These are phyloP conservation scores for Cremastinae sp. DNA, from an alignment of 2,888 invertebrate species.

Conservation along the genomic window DNA sequence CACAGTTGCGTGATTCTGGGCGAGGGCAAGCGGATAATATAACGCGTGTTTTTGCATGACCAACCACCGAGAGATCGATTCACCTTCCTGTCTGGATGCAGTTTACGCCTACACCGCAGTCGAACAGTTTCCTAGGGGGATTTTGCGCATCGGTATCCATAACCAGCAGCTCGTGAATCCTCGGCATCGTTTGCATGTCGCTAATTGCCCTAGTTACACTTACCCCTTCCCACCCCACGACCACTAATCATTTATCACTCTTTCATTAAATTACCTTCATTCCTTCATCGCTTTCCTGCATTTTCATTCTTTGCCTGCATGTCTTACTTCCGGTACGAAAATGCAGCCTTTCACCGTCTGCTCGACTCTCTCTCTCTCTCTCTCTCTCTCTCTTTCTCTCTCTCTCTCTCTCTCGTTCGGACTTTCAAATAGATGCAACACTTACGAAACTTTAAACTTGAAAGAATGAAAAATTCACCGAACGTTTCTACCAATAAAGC, in stretches of 20 bases:
- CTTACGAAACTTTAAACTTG: too few relatives aligned
- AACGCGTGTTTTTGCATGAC: neutral
- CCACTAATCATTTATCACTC: neutral
- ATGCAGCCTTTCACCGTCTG: neutral
- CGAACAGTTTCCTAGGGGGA: conserved; percentile 8
- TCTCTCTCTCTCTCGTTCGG: too few relatives aligned
- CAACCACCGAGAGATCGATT: conserved; percentile 21
- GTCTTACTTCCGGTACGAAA: too few relatives aligned
- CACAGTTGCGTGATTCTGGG: conserved; percentile 23
- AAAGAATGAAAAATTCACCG: too few relatives aligned
- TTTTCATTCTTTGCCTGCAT: too few relatives aligned
- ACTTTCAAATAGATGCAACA: too few relatives aligned
- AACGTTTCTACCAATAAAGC: too few relatives aligned
- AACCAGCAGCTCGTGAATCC: conserved; percentile 1
- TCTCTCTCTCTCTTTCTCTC: too few relatives aligned
- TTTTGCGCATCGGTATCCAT: conserved; percentile 10
- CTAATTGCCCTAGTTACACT: conserved; percentile 29
- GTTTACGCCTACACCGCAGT: conserved; percentile 9
- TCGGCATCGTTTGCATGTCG: conserved; percentile 31
- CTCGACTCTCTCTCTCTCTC: too few relatives aligned
- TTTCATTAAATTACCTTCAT: too few relatives aligned
- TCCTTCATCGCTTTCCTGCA: too few relatives aligned
- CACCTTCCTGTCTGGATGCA: neutral
- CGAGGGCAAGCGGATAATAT: conserved; percentile 15
- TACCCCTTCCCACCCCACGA: neutral